Evolutionary conservation across 2,797 vertebrate genomes (phyloP).

Genomic region (Clarias platycephalus): DNA sequence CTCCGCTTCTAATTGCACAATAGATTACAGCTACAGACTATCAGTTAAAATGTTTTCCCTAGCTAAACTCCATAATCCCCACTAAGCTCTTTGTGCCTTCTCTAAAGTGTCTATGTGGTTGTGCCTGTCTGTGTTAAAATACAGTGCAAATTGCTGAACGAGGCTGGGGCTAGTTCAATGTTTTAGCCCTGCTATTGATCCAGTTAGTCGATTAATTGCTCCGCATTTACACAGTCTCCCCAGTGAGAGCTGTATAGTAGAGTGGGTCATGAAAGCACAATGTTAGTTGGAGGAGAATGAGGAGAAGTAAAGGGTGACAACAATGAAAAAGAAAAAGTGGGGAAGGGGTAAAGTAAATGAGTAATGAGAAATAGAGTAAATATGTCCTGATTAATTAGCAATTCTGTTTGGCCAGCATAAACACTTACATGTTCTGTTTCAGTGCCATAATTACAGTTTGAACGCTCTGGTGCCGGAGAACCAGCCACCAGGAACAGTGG

Average conservation of each 20-base stretch:
- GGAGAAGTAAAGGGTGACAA: slow-evolving; percentile 7
- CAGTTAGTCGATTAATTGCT: slow-evolving; percentile 56
- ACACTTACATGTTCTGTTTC: slow-evolving; percentile 44
- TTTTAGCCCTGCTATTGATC: slow-evolving; percentile 55
- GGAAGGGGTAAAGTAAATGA: not conserved
- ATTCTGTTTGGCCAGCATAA: not conserved
- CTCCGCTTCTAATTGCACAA: slow-evolving; percentile 44
- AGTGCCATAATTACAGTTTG: slow-evolving; percentile 85
- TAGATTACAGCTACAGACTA: slow-evolving; percentile 56
- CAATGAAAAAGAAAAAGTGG: not conserved
- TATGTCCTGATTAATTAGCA: slow-evolving; percentile 33
- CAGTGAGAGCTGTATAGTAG: slow-evolving; percentile 24
- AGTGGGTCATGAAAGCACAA: slow-evolving; percentile 42
- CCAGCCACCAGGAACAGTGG: slow-evolving; percentile 78
- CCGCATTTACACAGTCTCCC: slow-evolving; percentile 47
- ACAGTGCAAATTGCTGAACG: slow-evolving; percentile 37
- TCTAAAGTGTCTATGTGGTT: slow-evolving; percentile 29
- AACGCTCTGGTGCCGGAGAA: slow-evolving; percentile 84
- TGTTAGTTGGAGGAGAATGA: slow-evolving; percentile 2
- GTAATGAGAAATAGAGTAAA: not conserved
- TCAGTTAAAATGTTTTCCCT: slow-evolving; percentile 56
- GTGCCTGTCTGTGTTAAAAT: slow-evolving; percentile 12
- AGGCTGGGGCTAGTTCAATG: slow-evolving; percentile 34
- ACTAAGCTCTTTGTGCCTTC: slow-evolving; percentile 49
- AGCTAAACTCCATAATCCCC: slow-evolving; percentile 55